Evolutionary conservation across 2,113 vertebrate species (phyloP), one percentile per base, ranked within the genome.

Genomic region (Melanostigma gelatinosum): DNA sequence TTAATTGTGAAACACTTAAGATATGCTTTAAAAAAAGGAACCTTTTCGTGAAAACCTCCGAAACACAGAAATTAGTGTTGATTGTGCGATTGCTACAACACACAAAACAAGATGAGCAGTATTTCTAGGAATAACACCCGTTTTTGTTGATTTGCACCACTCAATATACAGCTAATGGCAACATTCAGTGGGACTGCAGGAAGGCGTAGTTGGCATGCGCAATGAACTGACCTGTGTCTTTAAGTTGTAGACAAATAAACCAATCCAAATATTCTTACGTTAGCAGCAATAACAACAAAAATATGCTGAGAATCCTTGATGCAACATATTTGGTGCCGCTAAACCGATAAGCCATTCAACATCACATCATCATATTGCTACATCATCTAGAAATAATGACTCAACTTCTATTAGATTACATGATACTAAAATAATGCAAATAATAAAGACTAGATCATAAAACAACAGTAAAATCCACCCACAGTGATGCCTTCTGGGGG

Each of bases 1-100:
- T 84, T 80, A 72, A 81, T 86, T 72, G 78, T 68, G 44, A 79
- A 85, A 75, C 44, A 75, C 44, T 79, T 58, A 66, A 32, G 8
- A 69, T 40, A 24, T 64, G 46, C 42, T 68, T 78, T 15, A 46
- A 42, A 61, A 48, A 79, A 76, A 52, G 5, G 18, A 11, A 69
- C 57, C 4, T 20, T 78, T 67, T 75, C 22, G 73, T 22, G 36
- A 63, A 76, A 79, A 8, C 16, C 34, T 34, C 16, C 4, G 11
- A 58, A 75, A 84, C 9, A 72, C 29, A 73, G 40, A 46, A 73
- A 57, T 80, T 2, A 72, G 52, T 71, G 10, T 58, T 80, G 55
- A 85, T 72, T 40, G 44, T 22, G 3, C 11, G 27, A 2, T 52
- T 50, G 48, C 46, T 42, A 1, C 16, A 16, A 24, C 4, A 18